Base-by-base conservation (phyloP, 2,797 vertebrate species). In the Rhinichthys osculus region DNA sequence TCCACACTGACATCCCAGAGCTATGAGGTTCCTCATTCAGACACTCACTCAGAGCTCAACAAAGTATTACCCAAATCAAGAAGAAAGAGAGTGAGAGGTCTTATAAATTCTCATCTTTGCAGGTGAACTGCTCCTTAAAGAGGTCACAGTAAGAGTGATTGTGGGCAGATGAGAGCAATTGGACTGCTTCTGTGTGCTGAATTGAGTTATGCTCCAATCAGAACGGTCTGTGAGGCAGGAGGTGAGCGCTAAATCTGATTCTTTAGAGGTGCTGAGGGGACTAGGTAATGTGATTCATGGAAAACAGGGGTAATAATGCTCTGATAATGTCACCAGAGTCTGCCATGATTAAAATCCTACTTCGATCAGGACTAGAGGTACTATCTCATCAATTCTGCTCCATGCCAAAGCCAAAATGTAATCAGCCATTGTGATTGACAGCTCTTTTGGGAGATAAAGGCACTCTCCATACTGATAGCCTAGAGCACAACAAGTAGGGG, bases 221-320 rank as follows among this genome's bases (percentile, higher is more conserved):
- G 86, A 57, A 78, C 69, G 69, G 52, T 83, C 87, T 77, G 27
- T 82, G 87, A 62, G 89, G 88, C 86, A 88, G 87, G 88, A 87
- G 62, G 38, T 85, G 87, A 78, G 81, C 21, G 35, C 82, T 83
- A 88, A 91, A 92, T 90, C 81, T 87, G 85, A 91, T 91, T 91
- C 5, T 83, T 87, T 85, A 87, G 87, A 27, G 76, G 85, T 80
- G 83, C 40, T 50, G 23, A 88, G 87, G 87, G 90, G 73, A 77
- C 88, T 30, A 38, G 72, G 82, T 86, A 81, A 89, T 90, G 77
- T 79, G 64, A 89, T 91, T 91, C 88, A 69, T 82, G 76, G 47
- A 83, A 86, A 88, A 89, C 85, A 33, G 9, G 16, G 73, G 74
- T 85, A 72, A 69, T 87, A 85, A 85, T 73, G 54, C 73, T 59